These are phyloP conservation scores for Florisuga fusca DNA, from an alignment of 2,797 vertebrate genomes.

Conservation along the genomic window DNA sequence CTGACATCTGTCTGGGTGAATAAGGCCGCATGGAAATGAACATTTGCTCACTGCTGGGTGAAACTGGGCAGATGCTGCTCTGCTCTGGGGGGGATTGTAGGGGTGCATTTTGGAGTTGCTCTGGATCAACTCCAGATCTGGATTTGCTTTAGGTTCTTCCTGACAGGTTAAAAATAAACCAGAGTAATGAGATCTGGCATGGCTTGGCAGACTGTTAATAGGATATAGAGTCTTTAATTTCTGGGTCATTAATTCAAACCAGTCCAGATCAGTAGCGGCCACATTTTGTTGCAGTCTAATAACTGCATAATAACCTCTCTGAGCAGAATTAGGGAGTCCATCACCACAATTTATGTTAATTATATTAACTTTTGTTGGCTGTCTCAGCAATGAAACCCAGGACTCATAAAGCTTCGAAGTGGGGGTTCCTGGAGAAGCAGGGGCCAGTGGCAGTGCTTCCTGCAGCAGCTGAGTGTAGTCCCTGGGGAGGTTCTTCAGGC, in stretches of 20 bases:
- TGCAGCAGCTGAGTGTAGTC: neutral
- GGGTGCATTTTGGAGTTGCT: neutral
- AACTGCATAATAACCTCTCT: conserved; percentile 32
- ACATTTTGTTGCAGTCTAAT: conserved; percentile 40
- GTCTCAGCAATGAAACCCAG: neutral
- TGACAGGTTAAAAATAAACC: conserved; percentile 39
- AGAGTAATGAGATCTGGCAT: conserved; percentile 38
- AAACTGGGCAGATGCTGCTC: accelerated
- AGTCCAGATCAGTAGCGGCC: conserved; percentile 33
- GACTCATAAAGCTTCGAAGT: neutral
- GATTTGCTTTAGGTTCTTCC: conserved; percentile 43
- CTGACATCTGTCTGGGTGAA: neutral
- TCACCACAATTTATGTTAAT: conserved; percentile 40
- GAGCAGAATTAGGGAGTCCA: conserved; percentile 37
- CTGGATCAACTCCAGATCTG: conserved; percentile 49
- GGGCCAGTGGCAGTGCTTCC: neutral
- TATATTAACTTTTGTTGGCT: conserved; percentile 9
- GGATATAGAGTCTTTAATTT: conserved; percentile 46
- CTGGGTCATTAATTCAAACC: conserved; percentile 56
- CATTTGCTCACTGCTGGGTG: neutral
- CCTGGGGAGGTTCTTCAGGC: neutral
- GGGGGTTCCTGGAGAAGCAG: neutral
- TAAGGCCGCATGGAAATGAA: neutral
- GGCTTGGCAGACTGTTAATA: conserved; percentile 46
- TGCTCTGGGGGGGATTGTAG: neutral